Conservation (phyloP, 2,888 invertebrate genomes). For the Anarsia innoxiella region DNA sequence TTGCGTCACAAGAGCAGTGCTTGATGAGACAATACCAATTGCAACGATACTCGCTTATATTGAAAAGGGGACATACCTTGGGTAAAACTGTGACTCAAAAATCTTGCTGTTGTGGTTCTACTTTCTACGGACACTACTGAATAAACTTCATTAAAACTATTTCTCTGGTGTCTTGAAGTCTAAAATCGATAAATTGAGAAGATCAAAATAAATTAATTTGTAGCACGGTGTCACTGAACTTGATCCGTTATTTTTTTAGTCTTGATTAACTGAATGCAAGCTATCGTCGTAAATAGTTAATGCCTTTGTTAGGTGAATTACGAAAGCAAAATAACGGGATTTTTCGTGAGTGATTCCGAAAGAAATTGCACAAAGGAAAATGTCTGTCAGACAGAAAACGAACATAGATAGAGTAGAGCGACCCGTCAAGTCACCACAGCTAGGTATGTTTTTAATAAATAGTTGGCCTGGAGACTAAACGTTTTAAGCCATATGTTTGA, state of each 20-base stretch:
- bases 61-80: constrained; percentile 51
- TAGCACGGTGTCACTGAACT: constrained; percentile 3
- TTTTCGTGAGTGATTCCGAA: constrained; percentile 55
- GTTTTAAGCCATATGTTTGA: too few species aligned
- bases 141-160: constrained; percentile 62
- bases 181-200: constrained; percentile 64
- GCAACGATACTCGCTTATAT: constrained; percentile 19
- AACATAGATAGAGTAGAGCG: not conserved
- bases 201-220: constrained; percentile 35
- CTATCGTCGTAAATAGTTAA: constrained; percentile 50
- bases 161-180: constrained; percentile 23
- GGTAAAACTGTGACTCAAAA: constrained; percentile 61
- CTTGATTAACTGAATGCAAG: constrained; percentile 29
- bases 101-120: constrained; percentile 48
- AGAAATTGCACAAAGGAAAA: constrained; percentile 62
- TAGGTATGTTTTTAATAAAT: too few species aligned
- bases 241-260: not conserved
- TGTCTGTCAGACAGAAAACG: constrained; percentile 35
- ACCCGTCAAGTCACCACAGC: too few species aligned
- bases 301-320: constrained; percentile 64
- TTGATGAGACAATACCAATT: constrained; percentile 16
- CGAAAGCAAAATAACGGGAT: constrained; percentile 70
- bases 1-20: constrained; percentile 36
- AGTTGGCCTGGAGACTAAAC: too few species aligned
- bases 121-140: constrained; percentile 53